Base-by-base conservation (phyloP, 1,140 invertebrate species). In the Leptinotarsa defecta region DNA sequence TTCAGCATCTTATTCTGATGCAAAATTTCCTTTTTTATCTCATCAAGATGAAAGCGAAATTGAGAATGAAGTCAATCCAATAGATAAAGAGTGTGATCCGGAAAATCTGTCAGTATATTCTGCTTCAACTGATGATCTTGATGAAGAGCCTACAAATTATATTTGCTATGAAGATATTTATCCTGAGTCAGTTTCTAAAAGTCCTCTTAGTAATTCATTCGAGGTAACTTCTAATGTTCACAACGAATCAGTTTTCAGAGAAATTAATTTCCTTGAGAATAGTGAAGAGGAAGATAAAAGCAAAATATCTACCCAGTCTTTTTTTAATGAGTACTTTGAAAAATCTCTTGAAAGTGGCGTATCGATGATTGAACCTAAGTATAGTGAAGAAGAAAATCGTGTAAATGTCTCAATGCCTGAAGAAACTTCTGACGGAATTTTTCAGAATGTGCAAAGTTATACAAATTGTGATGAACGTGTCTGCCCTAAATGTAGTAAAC, bases 401-500 rank as follows among this genome's bases (percentile, higher is more conserved):
- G 22, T 8, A 52, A 19, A 49, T 22, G 17, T 71, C 70, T 8
- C 20, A 34, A 62, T 24, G 15, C 20, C 70, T n/a, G 22, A 52
- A 20, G 67, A 57, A 61, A 48, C 73, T 68, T 49, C 48, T 8
- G n/a, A 75, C 3, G 48, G 43, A 70, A 27, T 49, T 15, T 19
- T 19, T 34, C 34, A 43, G 0, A 43, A 43, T 43, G 13, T 34
- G 34, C 34, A 43, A 3, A 43, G 11, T 43, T 43, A 43, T 11
- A 43, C 34, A 43, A 43, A 57, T 57, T 57, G 1, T 57, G 27
- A 65, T 65, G 19, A 65, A 17, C 22, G 24, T 83, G 78, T 69
- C 82, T 89, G 88, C 76, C 73, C 82, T 3, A 86, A 90, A 80
- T 91, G 91, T 81, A 84, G 86, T 17, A 89, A 89, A 85, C 83